A percentile compares a stretch with the other conserved stretches of the same genome.
Evolutionary conservation across 2,888 invertebrate species (phyloP).

Genomic region (Operophtera brumata): DNA sequence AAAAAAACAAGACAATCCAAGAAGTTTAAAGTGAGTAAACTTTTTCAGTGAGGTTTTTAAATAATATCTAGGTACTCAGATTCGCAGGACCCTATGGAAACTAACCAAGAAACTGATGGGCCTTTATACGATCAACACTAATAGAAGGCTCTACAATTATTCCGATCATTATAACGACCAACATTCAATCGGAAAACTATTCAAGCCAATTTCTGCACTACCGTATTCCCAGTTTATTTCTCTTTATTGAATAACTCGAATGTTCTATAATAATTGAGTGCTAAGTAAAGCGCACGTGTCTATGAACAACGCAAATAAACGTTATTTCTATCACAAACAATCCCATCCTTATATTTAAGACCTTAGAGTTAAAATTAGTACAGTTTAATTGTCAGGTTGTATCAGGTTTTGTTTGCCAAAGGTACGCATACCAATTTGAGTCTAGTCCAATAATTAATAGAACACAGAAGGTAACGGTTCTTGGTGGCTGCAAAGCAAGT

Average conservation of each 20-base stretch:
- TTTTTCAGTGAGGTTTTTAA: too few relatives aligned
- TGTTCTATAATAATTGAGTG: constrained; percentile 30
- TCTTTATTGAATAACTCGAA: constrained; percentile 24
- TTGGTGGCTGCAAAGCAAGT: constrained; percentile 19
- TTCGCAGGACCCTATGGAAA: too few relatives aligned
- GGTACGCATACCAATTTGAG: constrained; percentile 34
- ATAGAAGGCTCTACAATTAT: not conserved
- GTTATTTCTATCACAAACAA: not conserved
- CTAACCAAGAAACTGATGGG: too few relatives aligned
- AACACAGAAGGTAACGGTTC: constrained; percentile 29
- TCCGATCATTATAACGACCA: not conserved
- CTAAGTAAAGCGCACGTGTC: constrained; percentile 36
- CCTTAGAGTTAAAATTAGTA: constrained; percentile 3
- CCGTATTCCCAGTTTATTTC: constrained; percentile 27
- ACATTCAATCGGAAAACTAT: constrained; percentile 13
- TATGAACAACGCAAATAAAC: constrained; percentile 10
- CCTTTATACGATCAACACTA: too few relatives aligned
- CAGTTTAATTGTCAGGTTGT: not conserved
- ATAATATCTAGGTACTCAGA: too few relatives aligned
- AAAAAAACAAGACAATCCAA: too few relatives aligned
- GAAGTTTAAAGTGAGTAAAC: too few relatives aligned
- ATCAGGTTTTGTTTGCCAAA: constrained; percentile 11
- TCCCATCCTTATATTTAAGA: not conserved
- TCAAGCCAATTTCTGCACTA: constrained; percentile 16
- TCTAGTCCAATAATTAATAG: constrained; percentile 36